phyloP scores from a whole-genome alignment of 2,888 invertebrate genomes.

The Pegoplata infirma region DNA sequence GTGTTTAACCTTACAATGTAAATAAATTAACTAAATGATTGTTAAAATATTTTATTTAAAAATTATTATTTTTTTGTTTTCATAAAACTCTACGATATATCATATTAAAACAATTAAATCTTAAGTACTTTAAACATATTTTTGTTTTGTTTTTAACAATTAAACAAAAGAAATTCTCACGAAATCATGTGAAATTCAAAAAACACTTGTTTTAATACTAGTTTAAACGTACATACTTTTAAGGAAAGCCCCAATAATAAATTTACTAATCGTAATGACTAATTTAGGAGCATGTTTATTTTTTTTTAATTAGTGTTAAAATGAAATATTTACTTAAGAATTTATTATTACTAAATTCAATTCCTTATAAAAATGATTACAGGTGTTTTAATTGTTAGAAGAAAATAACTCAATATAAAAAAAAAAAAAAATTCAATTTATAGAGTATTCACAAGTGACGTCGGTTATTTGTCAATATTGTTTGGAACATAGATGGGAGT shows the following conservation, averaged over 20 bases:
- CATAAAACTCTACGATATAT: background rate
- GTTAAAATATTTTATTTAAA: background rate
- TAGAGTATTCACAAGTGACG: conserved; percentile 6
- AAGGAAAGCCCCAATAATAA: background rate
- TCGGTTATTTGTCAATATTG: too few relatives aligned
- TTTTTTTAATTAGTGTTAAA: conserved; percentile 39
- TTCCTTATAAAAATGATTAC: conserved; percentile 43
- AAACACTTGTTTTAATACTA: background rate
- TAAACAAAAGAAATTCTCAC: background rate
- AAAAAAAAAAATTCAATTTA: conserved; percentile 2
- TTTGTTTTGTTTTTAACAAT: background rate
- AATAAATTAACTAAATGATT: background rate
- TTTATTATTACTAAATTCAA: conserved; percentile 28
- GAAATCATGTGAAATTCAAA: background rate
- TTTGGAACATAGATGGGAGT: too few relatives aligned
- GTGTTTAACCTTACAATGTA: background rate
- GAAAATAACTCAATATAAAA: conserved; percentile 42
- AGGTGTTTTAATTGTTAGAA: conserved; percentile 52
- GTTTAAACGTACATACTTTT: background rate
- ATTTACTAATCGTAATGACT: conserved; percentile 12
- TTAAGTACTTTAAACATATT: background rate
- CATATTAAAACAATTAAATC: background rate
- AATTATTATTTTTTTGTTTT: background rate
- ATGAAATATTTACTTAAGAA: conserved; percentile 38
- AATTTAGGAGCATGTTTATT: conserved; percentile 22